A percentile compares a stretch with the other conserved stretches of the same genome.
These are phyloP conservation scores for Paelopatides confundens DNA, from an alignment of 53 echinoderm and acorn worm species.

Conservation along the genomic window DNA sequence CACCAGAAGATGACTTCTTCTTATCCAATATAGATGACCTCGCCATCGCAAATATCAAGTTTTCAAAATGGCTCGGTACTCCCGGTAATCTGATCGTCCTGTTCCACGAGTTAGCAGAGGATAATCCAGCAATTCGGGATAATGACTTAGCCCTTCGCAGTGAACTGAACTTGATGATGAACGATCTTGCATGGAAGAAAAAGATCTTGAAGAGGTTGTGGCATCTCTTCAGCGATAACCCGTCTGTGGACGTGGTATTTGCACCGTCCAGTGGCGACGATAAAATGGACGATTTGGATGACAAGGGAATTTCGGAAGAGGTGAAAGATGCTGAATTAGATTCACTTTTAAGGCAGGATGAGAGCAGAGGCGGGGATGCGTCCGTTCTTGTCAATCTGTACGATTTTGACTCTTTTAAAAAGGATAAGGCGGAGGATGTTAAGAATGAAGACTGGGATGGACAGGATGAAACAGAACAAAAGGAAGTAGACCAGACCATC, in stretches of 20 bases:
- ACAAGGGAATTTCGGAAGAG: neutral
- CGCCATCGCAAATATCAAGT: neutral
- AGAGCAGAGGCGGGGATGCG: neutral
- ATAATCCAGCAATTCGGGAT: neutral
- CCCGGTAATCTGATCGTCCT: constrained; percentile 8
- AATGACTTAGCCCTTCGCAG: neutral
- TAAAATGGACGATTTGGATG: neutral
- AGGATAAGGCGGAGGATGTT: neutral
- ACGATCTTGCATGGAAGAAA: constrained; percentile 4
- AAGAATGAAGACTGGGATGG: neutral
- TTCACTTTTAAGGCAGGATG: neutral
- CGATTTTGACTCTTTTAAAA: neutral
- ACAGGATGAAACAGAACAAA: neutral
- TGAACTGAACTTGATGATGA: constrained; percentile 10
- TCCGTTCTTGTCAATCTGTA: neutral
- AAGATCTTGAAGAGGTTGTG: constrained; percentile 5
- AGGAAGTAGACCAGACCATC: neutral
- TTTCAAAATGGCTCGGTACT: neutral
- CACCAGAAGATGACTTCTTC: neutral
- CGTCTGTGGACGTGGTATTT: neutral
- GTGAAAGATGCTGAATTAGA: neutral
- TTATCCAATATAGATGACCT: constrained; percentile 17
- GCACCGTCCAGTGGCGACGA: neutral
- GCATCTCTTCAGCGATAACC: constrained; percentile 10
- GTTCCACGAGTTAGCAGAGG: neutral